Evolutionary conservation across 2,888 invertebrate genomes (phyloP), one percentile per base, ranked within the genome.

Genomic region (Cerastis rubricosa): DNA sequence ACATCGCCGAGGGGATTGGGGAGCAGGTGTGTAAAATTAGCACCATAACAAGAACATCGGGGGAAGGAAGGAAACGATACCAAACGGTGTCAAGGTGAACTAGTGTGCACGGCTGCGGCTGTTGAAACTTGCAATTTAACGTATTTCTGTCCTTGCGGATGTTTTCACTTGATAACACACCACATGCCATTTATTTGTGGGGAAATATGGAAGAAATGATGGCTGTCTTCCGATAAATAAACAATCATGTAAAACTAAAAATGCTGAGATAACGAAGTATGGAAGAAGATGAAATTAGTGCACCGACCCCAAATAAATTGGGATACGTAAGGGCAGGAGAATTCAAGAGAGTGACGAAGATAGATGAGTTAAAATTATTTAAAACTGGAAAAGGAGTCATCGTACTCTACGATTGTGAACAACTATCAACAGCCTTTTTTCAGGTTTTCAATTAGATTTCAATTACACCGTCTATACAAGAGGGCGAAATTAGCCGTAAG

Each of bases 61-160:
- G 90, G 92, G 92, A 91, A 92, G 93, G 93, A 92, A 93, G 91
- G 89, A 91, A 88, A 84, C 85, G 81, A 81, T 67, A 76, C 69
- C 40, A 64, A 84, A 89, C 85, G 71, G 87, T 92, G 93, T 92
- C 94, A 94, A 94, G 94, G 94, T 87, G 86, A 91, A 78, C 87
- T 59, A 35, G 64, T 54, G 57, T 51, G 8, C 64, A 59, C 61
- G 78, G n/a, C 71, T 77, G 76, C 57, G 78, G n/a, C 71, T 80
- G 76, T 78, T 74, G 66, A 51, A 73, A 86, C 73, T 76, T 83
- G 80, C 76, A 81, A 63, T 81, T 81, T 69, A 76, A 74, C 76
- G 76, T 82, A 78, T 74, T 71, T 80, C 74, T 66, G 84, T 81
- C 86, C 85, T 85, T 87, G 80, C 86, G 78, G 83, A 84, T 83